A percentile compares a stretch with the other conserved stretches of the same genome.
These are phyloP conservation scores for Chalcis sispes DNA, from an alignment of 2,888 invertebrate species.

Conservation along the genomic window DNA sequence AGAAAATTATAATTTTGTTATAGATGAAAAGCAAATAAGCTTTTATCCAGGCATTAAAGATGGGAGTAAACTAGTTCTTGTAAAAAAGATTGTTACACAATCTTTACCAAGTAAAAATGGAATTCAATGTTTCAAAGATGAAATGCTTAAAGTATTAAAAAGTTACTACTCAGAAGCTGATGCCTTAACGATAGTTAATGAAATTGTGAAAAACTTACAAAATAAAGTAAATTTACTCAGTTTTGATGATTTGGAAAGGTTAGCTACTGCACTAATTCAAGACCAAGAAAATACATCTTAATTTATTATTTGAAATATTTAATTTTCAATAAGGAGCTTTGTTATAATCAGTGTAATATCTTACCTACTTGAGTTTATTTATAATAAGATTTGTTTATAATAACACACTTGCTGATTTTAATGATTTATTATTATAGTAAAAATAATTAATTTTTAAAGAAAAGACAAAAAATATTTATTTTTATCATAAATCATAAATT, in stretches of 20 bases:
- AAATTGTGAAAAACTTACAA: conserved; percentile 79
- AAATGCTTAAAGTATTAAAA: conserved; percentile 79
- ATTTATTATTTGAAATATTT: conserved; percentile 54
- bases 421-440: conserved; percentile 42
- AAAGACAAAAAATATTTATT: conserved; percentile 56
- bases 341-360: conserved; percentile 54
- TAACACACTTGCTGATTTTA: conserved; percentile 37
- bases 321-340: conserved; percentile 53
- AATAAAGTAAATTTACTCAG: conserved; percentile 78
- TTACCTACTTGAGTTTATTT: conserved; percentile 51
- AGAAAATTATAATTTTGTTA: conserved; percentile 56
- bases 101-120: conserved; percentile 66
- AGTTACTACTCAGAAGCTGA: conserved; percentile 82
- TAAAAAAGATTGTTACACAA: conserved; percentile 80
- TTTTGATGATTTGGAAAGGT: conserved; percentile 80
- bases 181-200: conserved; percentile 80
- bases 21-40: conserved; percentile 83
- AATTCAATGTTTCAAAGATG: conserved; percentile 78
- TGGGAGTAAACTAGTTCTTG: conserved; percentile 84
- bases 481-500: conserved; percentile 54
- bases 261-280: conserved; percentile 81
- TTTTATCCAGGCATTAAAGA: conserved; percentile 86
- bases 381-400: conserved; percentile 48
- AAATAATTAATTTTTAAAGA: conserved; percentile 45
- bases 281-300: conserved; percentile 81